Conservation (phyloP, 2,888 invertebrate genomes). For the Belgica antarctica region DNA sequence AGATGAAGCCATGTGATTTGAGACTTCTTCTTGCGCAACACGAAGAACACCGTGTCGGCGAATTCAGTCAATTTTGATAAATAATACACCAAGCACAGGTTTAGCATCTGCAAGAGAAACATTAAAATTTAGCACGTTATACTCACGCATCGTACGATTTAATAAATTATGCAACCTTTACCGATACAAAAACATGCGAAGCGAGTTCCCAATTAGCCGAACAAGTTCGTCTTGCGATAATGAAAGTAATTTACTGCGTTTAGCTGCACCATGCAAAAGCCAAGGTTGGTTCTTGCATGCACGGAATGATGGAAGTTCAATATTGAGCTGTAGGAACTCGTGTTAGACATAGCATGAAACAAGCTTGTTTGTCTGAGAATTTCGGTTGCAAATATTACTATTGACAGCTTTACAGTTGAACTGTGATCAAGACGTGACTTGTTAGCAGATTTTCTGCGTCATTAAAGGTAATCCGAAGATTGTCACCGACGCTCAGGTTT, state of each 20-base stretch:
- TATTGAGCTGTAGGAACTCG: background rate
- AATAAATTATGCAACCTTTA: background rate
- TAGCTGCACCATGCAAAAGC: background rate
- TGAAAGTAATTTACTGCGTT: conserved; percentile 10
- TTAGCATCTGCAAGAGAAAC: conserved; percentile 52
- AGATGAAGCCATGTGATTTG: conserved; percentile 89
- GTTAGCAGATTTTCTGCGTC: too few species aligned
- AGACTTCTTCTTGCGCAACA: conserved; percentile 83
- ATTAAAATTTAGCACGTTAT: conserved; percentile 20
- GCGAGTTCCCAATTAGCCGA: background rate
- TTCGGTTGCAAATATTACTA: too few species aligned
- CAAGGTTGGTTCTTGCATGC: conserved; percentile 30
- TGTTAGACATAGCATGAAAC: background rate
- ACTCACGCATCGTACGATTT: background rate
- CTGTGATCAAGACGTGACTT: too few species aligned
- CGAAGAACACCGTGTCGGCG: conserved; percentile 90
- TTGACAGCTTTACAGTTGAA: too few species aligned
- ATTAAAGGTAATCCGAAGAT: too few species aligned
- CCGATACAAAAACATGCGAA: background rate
- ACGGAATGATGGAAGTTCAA: conserved; percentile 41
- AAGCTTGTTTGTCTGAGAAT: too few species aligned
- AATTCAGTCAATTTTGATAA: conserved; percentile 87
- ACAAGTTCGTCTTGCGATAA: background rate
- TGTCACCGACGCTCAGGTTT: too few species aligned
- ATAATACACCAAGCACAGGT: conserved; percentile 77